phyloP scores from a whole-genome alignment of 2,888 invertebrate genomes.

The Galeruca laticollis region DNA sequence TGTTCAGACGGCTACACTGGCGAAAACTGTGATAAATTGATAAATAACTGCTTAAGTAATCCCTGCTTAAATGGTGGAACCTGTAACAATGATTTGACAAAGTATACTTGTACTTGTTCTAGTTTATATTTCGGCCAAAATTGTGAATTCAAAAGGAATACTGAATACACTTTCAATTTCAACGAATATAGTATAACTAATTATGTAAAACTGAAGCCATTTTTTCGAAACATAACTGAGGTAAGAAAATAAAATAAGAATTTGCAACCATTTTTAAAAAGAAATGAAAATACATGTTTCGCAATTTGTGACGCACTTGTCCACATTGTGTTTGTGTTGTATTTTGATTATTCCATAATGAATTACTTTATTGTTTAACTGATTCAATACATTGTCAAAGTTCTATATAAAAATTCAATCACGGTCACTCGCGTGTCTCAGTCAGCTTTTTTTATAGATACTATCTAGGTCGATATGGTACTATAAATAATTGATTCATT shows the following conservation, averaged over 20 bases:
- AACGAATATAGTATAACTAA: conserved; percentile 71
- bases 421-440: too few species aligned
- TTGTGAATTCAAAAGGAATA: conserved; percentile 68
- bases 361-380: too few species aligned
- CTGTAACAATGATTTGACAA: conserved; percentile 61
- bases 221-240: conserved; percentile 66
- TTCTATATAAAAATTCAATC: too few species aligned
- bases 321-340: too few species aligned
- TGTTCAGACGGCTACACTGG: conserved; percentile 72
- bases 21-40: conserved; percentile 65
- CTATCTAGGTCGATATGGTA: too few species aligned
- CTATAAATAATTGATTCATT: too few species aligned
- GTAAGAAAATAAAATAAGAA: conserved; percentile 55
- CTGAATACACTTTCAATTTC: conserved; percentile 72
- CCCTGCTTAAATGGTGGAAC: conserved; percentile 65
- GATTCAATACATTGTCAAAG: too few species aligned
- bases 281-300: too few species aligned
- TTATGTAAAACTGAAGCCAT: conserved; percentile 70
- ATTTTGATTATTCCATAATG: too few species aligned
- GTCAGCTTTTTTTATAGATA: too few species aligned
- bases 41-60: conserved; percentile 67
- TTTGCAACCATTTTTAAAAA: too few species aligned
- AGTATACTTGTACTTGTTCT: conserved; percentile 68
- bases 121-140: conserved; percentile 67
- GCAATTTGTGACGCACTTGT: too few species aligned